These are phyloP conservation scores for Macroramphosus scolopax DNA, from an alignment of 2,797 vertebrate species.

Conservation along the genomic window DNA sequence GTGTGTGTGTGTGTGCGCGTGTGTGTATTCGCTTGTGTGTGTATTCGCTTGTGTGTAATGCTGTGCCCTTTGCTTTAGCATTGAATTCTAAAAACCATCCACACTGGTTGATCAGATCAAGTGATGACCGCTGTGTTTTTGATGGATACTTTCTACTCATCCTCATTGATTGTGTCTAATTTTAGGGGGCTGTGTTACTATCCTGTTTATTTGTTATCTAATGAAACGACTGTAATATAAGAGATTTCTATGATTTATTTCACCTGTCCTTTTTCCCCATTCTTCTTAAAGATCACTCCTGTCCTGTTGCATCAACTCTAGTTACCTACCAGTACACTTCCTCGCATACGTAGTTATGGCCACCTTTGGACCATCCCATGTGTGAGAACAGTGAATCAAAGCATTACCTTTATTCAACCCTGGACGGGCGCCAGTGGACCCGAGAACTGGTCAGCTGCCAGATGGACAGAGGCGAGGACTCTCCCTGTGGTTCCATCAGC, in stretches of 20 bases:
- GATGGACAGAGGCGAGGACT: slow-evolving; percentile 56
- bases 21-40: slow-evolving; percentile 12
- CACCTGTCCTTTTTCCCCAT: slow-evolving; percentile 9
- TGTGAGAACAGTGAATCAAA: slow-evolving; percentile 63
- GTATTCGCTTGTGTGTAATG: slow-evolving; percentile 7
- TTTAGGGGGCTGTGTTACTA: slow-evolving; percentile 8
- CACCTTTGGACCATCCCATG: slow-evolving; percentile 48
- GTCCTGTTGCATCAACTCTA: slow-evolving; percentile 11
- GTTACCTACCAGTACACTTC: slow-evolving; percentile 6
- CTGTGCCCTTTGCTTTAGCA: slow-evolving; percentile 24
- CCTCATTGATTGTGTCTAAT: slow-evolving; percentile 28
- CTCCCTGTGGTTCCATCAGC: slow-evolving; percentile 54
- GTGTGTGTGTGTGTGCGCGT: slow-evolving; percentile 14
- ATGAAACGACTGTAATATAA: slow-evolving; percentile 1
- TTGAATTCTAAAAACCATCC: slow-evolving; percentile 24
- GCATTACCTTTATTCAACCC: slow-evolving; percentile 64
- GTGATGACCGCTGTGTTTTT: no score
- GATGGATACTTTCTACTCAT: slow-evolving; percentile 13
- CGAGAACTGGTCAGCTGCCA: slow-evolving; percentile 48
- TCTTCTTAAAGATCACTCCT: neutral
- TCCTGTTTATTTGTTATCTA: slow-evolving; percentile 9
- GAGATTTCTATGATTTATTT: slow-evolving; percentile 11
- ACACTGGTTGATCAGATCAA: slow-evolving; percentile 22
- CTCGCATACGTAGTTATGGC: no score
- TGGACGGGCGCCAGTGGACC: slow-evolving; percentile 52